Evolutionary conservation across 2,888 invertebrate genomes (phyloP).

Genomic region (Parasteatoda lunata): DNA sequence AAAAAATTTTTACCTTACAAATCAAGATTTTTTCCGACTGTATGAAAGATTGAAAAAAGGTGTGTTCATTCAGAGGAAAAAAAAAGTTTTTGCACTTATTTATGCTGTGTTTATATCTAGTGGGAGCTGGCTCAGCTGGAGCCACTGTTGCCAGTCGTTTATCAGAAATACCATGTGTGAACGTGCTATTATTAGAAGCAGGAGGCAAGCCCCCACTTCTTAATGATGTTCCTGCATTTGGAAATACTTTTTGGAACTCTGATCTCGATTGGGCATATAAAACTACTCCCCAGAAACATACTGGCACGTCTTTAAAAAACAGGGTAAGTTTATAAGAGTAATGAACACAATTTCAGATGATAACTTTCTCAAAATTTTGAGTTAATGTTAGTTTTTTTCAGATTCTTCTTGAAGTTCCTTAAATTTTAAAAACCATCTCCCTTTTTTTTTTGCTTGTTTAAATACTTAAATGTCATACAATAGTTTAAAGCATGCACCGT

Average conservation of each 20-base stretch:
- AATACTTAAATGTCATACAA: too few relatives aligned
- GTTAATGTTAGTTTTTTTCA: too few relatives aligned
- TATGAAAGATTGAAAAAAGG: too few relatives aligned
- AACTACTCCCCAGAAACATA: conserved; percentile 3
- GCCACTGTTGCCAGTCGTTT: neutral
- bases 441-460: too few relatives aligned
- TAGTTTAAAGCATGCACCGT: too few relatives aligned
- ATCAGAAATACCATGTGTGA: conserved; percentile 18
- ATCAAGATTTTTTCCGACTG: too few relatives aligned
- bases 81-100: neutral
- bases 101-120: neutral
- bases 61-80: neutral
- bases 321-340: neutral
- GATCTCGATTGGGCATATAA: conserved; percentile 13
- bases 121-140: conserved; percentile 18
- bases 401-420: too few relatives aligned
- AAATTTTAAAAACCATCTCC: too few relatives aligned
- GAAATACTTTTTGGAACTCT: neutral
- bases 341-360: too few relatives aligned
- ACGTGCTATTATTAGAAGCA: conserved; percentile 12
- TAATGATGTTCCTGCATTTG: neutral
- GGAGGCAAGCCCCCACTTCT: neutral
- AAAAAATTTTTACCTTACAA: too few relatives aligned
- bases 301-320: conserved; percentile 6
- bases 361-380: too few relatives aligned